phyloP scores from a whole-genome alignment of 2,797 vertebrate species.

The Sebastes nivosus region DNA sequence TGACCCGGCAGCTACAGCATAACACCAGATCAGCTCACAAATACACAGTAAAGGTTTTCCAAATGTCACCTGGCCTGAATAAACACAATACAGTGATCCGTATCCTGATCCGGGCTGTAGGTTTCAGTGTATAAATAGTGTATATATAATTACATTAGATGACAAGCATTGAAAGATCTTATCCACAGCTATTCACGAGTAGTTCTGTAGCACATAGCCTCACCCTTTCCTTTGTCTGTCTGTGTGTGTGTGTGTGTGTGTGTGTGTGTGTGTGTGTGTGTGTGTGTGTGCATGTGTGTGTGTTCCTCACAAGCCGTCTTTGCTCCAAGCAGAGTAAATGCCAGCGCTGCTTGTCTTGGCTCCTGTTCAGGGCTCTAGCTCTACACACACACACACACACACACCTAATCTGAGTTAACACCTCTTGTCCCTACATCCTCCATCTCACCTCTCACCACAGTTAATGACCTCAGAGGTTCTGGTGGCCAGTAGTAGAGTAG shows the following conservation, averaged over 20 bases:
- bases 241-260: background rate
- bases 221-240: conserved; percentile 43
- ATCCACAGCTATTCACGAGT: conserved; percentile 31
- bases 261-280: conserved; percentile 11
- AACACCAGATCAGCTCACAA: conserved; percentile 19
- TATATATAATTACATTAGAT: conserved; percentile 17
- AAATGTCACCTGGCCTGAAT: conserved; percentile 40
- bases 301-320: conserved; percentile 3
- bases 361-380: conserved; percentile 13
- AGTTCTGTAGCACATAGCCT: conserved; percentile 17
- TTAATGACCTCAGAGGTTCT: conserved; percentile 16
- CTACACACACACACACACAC: background rate
- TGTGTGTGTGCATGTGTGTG: background rate
- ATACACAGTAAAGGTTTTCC: conserved; percentile 12
- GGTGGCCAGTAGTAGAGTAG: background rate
- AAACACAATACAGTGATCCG: conserved; percentile 2
- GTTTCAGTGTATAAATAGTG: background rate
- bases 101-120: background rate
- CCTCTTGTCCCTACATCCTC: conserved; percentile 33
- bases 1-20: conserved; percentile 17
- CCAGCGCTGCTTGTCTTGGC: conserved; percentile 67
- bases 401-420: conserved; percentile 43
- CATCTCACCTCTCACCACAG: conserved; percentile 35
- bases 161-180: conserved; percentile 28
- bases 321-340: conserved; percentile 60